phyloP scores from a whole-genome alignment of 2,888 invertebrate genomes.

The Conus canariensis region DNA sequence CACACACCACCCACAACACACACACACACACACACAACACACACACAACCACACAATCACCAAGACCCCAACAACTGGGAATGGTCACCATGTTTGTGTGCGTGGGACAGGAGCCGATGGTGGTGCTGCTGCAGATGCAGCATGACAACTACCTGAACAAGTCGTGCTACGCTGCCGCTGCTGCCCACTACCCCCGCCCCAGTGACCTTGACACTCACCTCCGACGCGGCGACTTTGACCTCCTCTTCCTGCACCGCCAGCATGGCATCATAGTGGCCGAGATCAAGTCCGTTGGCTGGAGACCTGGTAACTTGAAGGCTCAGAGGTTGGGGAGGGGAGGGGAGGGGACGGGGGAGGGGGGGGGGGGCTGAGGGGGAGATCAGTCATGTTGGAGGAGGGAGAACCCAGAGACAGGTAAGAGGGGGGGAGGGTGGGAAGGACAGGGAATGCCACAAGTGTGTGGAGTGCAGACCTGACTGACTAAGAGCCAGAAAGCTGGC shows the following conservation, averaged over 20 bases:
- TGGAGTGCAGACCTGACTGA: too few relatives aligned
- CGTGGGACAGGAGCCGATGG: conserved; percentile 37
- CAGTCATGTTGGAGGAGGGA: not conserved
- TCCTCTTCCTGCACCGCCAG: conserved; percentile 33
- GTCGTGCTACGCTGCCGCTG: conserved; percentile 9
- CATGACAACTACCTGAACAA: conserved; percentile 44
- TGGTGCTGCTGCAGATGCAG: conserved; percentile 39
- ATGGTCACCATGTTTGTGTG: not conserved
- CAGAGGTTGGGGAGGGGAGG: too few relatives aligned
- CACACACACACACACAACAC: too few relatives aligned
- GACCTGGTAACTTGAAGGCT: conserved; percentile 23
- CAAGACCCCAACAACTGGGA: too few relatives aligned
- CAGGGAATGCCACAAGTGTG: too few relatives aligned
- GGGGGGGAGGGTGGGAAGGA: too few relatives aligned
- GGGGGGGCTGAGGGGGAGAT: not conserved
- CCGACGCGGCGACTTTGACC: conserved; percentile 37
- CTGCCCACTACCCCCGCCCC: conserved; percentile 9
- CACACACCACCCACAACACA: too few relatives aligned
- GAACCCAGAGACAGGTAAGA: not conserved
- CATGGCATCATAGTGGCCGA: conserved; percentile 34
- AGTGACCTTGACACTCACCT: not conserved
- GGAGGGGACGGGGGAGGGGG: not conserved
- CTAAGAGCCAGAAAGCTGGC: too few relatives aligned
- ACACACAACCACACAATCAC: too few relatives aligned
- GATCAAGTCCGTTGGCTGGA: conserved; percentile 41